Evolutionary conservation across 1,140 invertebrate genomes (phyloP).

Genomic region (Drosophila trapezifrons): DNA sequence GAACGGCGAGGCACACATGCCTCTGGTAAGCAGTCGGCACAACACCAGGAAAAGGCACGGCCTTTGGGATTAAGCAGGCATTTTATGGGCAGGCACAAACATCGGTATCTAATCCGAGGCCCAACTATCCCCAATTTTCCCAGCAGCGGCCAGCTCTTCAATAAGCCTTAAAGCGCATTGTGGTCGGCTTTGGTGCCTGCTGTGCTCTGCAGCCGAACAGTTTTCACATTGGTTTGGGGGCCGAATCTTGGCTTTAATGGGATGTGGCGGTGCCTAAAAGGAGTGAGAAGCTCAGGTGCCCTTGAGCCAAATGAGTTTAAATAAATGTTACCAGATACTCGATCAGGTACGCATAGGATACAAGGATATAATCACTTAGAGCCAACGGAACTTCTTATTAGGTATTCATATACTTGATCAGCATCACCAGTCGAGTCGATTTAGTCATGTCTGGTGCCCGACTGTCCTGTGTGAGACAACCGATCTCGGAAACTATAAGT

Average conservation of each 20-base stretch:
- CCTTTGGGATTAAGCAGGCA: slow-evolving; percentile 5
- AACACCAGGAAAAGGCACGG: not conserved
- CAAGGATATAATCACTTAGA: not conserved
- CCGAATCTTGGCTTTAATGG: slow-evolving; percentile 1
- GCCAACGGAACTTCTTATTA: not conserved
- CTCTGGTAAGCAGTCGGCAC: not conserved
- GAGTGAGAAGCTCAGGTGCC: not conserved
- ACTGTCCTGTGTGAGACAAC: too few relatives aligned
- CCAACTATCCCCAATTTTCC: slow-evolving; percentile 7
- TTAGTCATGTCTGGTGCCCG: too few relatives aligned
- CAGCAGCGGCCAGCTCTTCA: slow-evolving; percentile 9
- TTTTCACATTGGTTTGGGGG: not conserved
- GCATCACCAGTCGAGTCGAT: too few relatives aligned
- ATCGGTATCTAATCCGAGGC: slow-evolving; percentile 11
- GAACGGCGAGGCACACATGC: too few relatives aligned
- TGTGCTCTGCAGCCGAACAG: not conserved
- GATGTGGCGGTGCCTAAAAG: not conserved
- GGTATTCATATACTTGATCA: too few relatives aligned
- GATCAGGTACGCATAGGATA: not conserved
- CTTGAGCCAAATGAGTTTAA: not conserved
- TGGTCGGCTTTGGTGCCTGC: slow-evolving; percentile 8
- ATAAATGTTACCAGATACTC: not conserved
- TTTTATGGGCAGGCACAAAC: slow-evolving; percentile 5
- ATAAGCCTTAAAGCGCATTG: slow-evolving; percentile 19
- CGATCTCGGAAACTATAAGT: too few relatives aligned